Evolutionary conservation across 2,888 invertebrate species (phyloP).

Genomic region (Tenthredo livida): DNA sequence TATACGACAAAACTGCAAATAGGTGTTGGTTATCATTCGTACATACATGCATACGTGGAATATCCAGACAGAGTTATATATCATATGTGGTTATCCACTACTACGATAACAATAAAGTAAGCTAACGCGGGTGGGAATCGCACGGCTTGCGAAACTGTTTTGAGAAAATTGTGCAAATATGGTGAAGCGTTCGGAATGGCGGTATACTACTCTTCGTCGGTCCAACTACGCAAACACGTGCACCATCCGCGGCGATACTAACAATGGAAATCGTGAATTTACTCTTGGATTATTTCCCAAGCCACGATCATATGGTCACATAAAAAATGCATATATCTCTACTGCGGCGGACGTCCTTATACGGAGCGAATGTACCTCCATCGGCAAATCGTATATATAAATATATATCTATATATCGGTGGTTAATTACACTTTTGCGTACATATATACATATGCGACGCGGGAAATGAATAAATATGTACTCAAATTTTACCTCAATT

Average conservation of each 20-base stretch:
- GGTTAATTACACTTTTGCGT: conserved; percentile 25
- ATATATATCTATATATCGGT: not conserved
- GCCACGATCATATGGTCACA: conserved; percentile 33
- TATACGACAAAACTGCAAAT: not conserved
- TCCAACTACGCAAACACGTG: conserved; percentile 34
- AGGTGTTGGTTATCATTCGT: too few species aligned
- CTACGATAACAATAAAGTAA: not conserved
- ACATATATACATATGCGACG: not conserved
- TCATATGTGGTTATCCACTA: too few species aligned
- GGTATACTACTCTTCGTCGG: conserved; percentile 4
- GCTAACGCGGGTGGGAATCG: not conserved
- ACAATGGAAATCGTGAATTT: conserved; percentile 50
- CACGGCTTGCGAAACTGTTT: conserved; percentile 24
- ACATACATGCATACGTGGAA: not conserved
- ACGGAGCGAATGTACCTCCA: conserved; percentile 38
- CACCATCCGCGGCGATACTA: conserved; percentile 22
- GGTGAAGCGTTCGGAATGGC: conserved; percentile 37
- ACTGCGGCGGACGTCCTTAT: conserved; percentile 34
- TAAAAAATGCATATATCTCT: conserved; percentile 34
- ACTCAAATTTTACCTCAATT: not conserved
- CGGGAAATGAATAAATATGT: not conserved
- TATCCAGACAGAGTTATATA: not conserved
- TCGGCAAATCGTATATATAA: not conserved
- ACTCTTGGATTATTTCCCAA: conserved; percentile 47
- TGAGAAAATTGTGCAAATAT: conserved; percentile 47